Evolutionary conservation across 2,113 vertebrate species (phyloP).

Genomic region (Crotalus viridis): DNA sequence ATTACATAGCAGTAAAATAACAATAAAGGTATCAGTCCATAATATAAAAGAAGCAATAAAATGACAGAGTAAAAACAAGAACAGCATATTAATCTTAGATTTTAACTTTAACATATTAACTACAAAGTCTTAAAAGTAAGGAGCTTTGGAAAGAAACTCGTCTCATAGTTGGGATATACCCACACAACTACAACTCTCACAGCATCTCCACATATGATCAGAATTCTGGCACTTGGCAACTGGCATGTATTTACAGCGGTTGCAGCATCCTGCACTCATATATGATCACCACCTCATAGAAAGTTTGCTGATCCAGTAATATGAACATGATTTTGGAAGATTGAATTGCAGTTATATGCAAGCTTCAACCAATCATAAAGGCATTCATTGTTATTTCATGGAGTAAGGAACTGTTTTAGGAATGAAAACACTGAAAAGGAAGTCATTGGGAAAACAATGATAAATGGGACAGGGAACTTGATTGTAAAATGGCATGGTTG

Average conservation of each 20-base stretch:
- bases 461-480: background rate
- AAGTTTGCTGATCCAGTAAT: background rate
- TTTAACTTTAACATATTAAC: background rate
- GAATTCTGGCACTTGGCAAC: background rate
- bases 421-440: background rate
- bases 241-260: background rate
- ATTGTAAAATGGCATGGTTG: background rate
- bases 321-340: background rate
- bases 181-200: background rate
- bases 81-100: background rate
- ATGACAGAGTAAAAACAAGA: background rate
- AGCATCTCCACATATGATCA: background rate
- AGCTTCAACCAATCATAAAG: background rate
- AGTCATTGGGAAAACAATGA: background rate
- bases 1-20: background rate
- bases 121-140: background rate
- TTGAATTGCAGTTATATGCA: background rate
- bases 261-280: background rate
- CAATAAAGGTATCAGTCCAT: background rate
- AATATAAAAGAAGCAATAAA: background rate
- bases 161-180: background rate
- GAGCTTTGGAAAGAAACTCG: background rate
- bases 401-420: background rate
- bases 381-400: background rate
- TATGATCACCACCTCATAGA: background rate